Evolutionary conservation across 2,113 vertebrate genomes (phyloP).

Genomic region (Butorides virescens): DNA sequence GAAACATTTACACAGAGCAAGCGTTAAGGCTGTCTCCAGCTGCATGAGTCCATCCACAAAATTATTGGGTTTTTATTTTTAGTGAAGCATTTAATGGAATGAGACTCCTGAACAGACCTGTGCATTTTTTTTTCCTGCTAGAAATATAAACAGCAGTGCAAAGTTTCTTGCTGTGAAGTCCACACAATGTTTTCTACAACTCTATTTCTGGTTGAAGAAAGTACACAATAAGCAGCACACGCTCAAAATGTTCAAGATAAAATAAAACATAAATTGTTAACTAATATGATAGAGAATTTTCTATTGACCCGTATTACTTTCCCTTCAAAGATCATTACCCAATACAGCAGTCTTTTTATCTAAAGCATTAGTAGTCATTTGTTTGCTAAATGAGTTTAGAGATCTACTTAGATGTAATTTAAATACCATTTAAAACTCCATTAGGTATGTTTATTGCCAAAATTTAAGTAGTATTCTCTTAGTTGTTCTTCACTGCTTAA

Average conservation of each 20-base stretch:
- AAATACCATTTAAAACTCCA: constrained; percentile 73
- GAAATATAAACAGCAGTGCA: background rate
- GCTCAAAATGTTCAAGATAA: constrained; percentile 10
- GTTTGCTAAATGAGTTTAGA: constrained; percentile 70
- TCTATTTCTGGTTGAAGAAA: background rate
- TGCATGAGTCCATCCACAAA: background rate
- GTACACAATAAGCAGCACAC: background rate
- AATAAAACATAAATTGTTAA: constrained; percentile 66
- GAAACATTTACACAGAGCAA: background rate
- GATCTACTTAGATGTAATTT: constrained; percentile 65
- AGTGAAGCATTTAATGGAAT: background rate
- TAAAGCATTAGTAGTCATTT: constrained; percentile 64
- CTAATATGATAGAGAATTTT: constrained; percentile 60
- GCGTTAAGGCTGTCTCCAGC: background rate
- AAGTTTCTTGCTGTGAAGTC: background rate
- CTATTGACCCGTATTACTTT: constrained; percentile 65
- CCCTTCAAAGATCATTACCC: constrained; percentile 72
- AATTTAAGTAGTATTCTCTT: constrained; percentile 25
- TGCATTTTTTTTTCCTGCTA: background rate
- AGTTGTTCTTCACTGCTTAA: background rate
- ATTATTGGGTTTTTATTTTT: background rate
- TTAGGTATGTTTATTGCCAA: constrained; percentile 66
- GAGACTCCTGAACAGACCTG: background rate
- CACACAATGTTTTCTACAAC: background rate
- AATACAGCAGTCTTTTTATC: constrained; percentile 62